Evolutionary conservation across 2,797 vertebrate species (phyloP), one percentile per base, ranked within the genome.

Genomic region (Eptatretus atami): DNA sequence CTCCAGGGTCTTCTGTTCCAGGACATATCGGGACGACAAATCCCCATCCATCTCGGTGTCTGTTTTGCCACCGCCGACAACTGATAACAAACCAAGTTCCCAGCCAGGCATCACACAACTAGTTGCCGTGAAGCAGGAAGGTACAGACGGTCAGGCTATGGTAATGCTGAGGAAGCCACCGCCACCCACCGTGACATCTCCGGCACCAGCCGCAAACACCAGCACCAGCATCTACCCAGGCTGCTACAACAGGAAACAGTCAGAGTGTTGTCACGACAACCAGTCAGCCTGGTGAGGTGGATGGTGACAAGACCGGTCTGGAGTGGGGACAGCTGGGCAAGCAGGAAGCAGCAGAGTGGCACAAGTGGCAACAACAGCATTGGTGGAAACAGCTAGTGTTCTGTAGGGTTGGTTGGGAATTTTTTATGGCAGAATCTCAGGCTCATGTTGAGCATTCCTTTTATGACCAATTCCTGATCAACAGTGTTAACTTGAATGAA

Each of bases 111-210:
- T 61, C 15, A n/a, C 57, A 25, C 57, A 61, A 25, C 57, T 61
- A 10, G 12, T 61, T 25, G 57, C 57, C 57, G 57, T 61, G n/a
- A 61, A 61, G 57, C 57, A 61, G 57, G 57, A 61, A 12, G 57
- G 57, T 12, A 25, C 12, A n/a, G 57, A 61, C 57, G 57, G 57
- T 3, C 57, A 61, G 57, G 10, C 57, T 25, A 61, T 61, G 57
- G 57, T 61, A 25, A 25, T 61, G 57, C 57, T 61, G 10, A n/a
- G 57, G n/a, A 61, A 61, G 57, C 57, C 57, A 12, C 15, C 15
- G 8, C 9, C 55, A 24, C 55, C 55, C 15, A 25, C 10, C 3
- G 31, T 44, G 31, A 8, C 31, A 8, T 44, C 31, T 44, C 31
- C 31, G 31, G 31, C 31, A 44, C 31, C 31, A 8, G 31, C 55